Evolutionary conservation across 2,888 invertebrate genomes (phyloP), one percentile per base, ranked within the genome.

Genomic region (Andricus curvator): DNA sequence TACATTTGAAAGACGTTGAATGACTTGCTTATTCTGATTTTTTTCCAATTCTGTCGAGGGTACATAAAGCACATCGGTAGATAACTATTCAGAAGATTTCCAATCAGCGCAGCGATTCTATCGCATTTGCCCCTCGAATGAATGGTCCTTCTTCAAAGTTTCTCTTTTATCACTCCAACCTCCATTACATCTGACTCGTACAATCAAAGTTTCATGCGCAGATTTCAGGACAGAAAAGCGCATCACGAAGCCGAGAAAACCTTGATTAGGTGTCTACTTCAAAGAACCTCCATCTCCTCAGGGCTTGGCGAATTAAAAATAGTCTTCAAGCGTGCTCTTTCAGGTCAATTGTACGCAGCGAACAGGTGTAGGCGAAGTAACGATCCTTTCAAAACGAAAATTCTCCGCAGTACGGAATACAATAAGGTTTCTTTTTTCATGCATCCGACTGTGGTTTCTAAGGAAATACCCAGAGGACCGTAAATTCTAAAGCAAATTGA

Each of bases 231-330:
- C 33, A 33, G 51, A 51, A 48, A 70, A 48, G 70, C 70, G 70
- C 33, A 74, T 74, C 74, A 74, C n/a, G 33, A 74, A 74, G 51
- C 56, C n/a, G 51, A n/a, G 51, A 56, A 51, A 74, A 74, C 74
- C 74, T 74, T 74, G 74, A 56, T 74, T 74, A 74, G 74, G 51
- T 74, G 74, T 74, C 74, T 74, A 37, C 74, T 74, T 74, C 74
- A 74, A 74, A 74, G 74, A 56, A 74, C 29, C 51, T 74, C 74
- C 37, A 51, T 56, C n/a, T 56, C 74, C 74, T 74, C 56, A 33
- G 33, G 56, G 74, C 56, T 33, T 74, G 56, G 74, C 56, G 51
- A 74, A 74, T 74, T 74, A 74, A 74, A 74, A 74, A 74, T 74
- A 74, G 56, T 74, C 74, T 74, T 74, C 74, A 33, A 56, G 74